Percentiles rank a stretch among this genome's conserved stretches.
phyloP scores from a whole-genome alignment of 2,797 vertebrate species.

The Artibeus jamaicensis region DNA sequence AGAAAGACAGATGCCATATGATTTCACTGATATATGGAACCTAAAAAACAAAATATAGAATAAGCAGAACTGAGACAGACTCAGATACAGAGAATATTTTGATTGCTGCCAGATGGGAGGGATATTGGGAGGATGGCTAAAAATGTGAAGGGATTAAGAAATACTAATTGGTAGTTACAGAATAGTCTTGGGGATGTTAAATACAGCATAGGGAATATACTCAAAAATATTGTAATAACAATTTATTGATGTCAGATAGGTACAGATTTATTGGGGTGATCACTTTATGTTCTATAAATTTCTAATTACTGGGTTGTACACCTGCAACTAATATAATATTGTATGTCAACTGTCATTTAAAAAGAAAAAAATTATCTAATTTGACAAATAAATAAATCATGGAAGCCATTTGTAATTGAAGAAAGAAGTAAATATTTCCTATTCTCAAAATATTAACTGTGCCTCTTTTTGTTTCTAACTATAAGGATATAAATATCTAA shows the following conservation, averaged over 20 bases:
- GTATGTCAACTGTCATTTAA: not conserved
- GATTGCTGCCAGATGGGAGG: not conserved
- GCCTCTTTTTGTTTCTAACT: not conserved
- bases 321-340: not conserved
- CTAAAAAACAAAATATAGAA: not conserved
- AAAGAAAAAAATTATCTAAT: not conserved
- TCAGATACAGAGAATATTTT: not conserved
- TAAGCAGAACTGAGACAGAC: not conserved
- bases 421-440: conserved; percentile 3
- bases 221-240: not conserved
- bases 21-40: not conserved
- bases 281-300: not conserved
- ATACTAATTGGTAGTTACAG: not conserved
- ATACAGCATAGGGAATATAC: not conserved
- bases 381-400: not conserved
- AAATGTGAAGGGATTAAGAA: not conserved
- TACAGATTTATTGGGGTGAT: not conserved
- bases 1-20: not conserved
- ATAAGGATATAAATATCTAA: not conserved
- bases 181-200: not conserved
- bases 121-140: not conserved
- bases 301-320: not conserved
- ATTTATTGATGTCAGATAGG: not conserved
- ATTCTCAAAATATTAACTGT: not conserved
- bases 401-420: not conserved